Conservation (phyloP, 2,113 vertebrate species). For the Antigone vipio region DNA sequence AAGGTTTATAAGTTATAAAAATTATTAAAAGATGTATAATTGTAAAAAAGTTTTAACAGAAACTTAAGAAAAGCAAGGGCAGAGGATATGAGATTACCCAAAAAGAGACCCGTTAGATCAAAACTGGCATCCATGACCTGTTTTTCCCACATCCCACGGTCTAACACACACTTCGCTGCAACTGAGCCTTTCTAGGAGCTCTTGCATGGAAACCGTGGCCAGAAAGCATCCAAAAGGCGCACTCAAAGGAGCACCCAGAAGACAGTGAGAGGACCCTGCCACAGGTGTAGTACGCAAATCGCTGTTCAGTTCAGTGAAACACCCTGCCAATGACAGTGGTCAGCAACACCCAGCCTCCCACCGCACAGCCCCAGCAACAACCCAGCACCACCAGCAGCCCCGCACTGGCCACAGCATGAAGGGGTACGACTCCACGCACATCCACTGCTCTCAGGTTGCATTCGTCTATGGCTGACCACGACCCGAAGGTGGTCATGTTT, state of each 20-base stretch:
- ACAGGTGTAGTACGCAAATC: not conserved
- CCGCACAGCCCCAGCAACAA: not conserved
- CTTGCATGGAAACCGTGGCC: not conserved
- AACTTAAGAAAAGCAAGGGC: not conserved
- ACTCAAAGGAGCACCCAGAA: not conserved
- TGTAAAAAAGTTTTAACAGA: not conserved
- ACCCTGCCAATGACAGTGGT: not conserved
- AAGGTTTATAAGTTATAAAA: not conserved
- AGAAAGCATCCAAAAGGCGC: not conserved
- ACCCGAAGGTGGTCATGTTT: not conserved
- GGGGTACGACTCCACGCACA: not conserved
- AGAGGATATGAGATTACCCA: not conserved
- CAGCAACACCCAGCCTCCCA: not conserved
- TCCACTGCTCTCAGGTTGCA: not conserved
- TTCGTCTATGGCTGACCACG: not conserved
- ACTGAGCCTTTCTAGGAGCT: not conserved
- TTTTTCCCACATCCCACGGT: not conserved
- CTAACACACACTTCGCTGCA: not conserved
- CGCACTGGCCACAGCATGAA: fast-evolving
- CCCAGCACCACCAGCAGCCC: not conserved
- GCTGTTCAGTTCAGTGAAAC: not conserved
- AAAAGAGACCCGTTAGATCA: not conserved
- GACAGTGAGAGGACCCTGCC: not conserved
- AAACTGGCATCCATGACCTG: not conserved
- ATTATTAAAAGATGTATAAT: not conserved